These are phyloP conservation scores for Lemur catta DNA, from an alignment of 2,797 vertebrate genomes.

Conservation along the genomic window DNA sequence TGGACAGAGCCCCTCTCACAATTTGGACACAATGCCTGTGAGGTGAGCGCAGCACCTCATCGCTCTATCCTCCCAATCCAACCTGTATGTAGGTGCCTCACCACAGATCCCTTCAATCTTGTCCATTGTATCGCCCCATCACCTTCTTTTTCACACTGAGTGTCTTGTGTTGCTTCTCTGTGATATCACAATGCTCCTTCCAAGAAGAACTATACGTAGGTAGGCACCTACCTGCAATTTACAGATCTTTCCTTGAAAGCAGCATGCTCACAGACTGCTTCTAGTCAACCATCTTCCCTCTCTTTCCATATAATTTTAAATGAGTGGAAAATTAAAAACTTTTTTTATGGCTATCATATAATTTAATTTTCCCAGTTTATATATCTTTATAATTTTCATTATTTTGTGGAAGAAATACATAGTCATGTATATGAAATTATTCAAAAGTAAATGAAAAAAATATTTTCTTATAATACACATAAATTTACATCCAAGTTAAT, in stretches of 20 bases:
- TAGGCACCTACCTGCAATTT: neutral
- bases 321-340: neutral
- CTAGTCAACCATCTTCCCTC: neutral
- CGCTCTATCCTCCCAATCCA: neutral
- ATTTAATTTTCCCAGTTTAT: neutral
- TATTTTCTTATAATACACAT: neutral
- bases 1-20: neutral
- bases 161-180: neutral
- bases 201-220: neutral
- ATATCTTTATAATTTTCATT: neutral
- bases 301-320: neutral
- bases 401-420: neutral
- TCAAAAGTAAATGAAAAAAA: neutral
- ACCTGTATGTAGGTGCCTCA: neutral
- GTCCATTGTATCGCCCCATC: neutral
- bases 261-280: neutral
- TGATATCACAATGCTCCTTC: neutral
- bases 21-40: neutral
- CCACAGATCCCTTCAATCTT: neutral
- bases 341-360: neutral
- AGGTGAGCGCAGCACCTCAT: neutral
- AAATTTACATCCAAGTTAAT: neutral
- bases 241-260: neutral
- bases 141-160: neutral
- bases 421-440: neutral